A percentile compares a stretch with the other conserved stretches of the same genome.
These are phyloP conservation scores for Siphlonurus alternatus DNA, from an alignment of 2,888 invertebrate species.

Conservation along the genomic window DNA sequence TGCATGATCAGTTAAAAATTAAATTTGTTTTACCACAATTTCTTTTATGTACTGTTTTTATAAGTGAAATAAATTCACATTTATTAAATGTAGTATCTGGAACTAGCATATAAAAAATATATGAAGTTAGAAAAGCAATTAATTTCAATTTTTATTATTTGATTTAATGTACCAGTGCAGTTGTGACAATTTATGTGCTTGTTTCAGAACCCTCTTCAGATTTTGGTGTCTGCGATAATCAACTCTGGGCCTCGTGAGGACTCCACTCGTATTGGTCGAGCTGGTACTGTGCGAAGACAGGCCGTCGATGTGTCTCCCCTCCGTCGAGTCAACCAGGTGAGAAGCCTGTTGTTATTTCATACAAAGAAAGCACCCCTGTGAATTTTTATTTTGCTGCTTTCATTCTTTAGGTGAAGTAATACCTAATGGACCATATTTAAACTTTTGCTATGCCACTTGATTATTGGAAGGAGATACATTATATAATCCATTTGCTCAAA, in stretches of 20 bases:
- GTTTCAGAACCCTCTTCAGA: constrained; percentile 44
- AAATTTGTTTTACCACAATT: too few relatives aligned
- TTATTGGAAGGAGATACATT: neutral
- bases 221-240: constrained; percentile 92
- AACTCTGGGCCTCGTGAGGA: constrained; percentile 99
- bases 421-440: neutral
- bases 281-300: constrained; percentile 99
- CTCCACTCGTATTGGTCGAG: constrained; percentile 98
- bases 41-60: too few relatives aligned
- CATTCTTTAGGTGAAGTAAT: too few relatives aligned
- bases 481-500: too few relatives aligned
- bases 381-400: neutral
- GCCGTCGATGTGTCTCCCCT: constrained; percentile 98
- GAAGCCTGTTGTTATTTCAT: neutral
- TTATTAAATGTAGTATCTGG: too few relatives aligned
- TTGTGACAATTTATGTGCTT: too few relatives aligned
- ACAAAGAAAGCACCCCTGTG: neutral
- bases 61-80: too few relatives aligned
- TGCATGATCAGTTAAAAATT: too few relatives aligned
- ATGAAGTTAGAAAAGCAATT: too few relatives aligned
- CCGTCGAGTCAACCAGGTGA: constrained; percentile 82
- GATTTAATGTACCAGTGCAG: too few relatives aligned
- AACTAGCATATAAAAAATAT: too few relatives aligned
- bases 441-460: neutral
- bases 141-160: too few relatives aligned